phyloP scores from a whole-genome alignment of 2,113 vertebrate genomes.

The Oxygymnocypris stewartii region DNA sequence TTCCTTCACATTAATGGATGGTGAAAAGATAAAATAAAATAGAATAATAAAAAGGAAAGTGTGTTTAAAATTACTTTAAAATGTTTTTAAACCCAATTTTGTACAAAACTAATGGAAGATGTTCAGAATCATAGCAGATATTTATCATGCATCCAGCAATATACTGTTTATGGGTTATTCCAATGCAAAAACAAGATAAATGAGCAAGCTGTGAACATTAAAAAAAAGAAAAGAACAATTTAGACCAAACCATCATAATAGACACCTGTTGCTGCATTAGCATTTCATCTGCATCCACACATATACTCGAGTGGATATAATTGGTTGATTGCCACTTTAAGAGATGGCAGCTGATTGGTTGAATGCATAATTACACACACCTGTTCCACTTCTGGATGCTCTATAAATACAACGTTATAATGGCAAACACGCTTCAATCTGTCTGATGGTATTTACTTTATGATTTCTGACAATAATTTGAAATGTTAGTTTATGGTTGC shows the following conservation, averaged over 20 bases:
- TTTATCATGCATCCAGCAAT: background rate
- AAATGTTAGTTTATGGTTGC: background rate
- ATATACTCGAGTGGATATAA: background rate
- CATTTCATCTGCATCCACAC: background rate
- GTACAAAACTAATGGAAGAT: background rate
- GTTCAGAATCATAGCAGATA: background rate
- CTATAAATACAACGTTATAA: background rate
- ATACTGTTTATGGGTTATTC: too few species aligned
- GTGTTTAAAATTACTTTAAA: background rate
- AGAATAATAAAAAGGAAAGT: too few species aligned
- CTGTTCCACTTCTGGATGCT: background rate
- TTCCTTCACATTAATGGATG: too few species aligned
- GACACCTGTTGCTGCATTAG: background rate
- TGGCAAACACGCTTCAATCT: background rate
- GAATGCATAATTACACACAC: constrained; percentile 15
- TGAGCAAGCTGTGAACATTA: too few species aligned
- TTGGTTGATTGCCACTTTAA: constrained; percentile 20
- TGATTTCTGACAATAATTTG: background rate
- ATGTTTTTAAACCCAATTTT: background rate
- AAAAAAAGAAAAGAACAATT: background rate
- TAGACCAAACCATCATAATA: background rate
- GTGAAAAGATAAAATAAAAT: too few species aligned
- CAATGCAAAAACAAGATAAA: background rate
- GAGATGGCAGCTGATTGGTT: constrained; percentile 22
- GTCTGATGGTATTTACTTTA: background rate